A percentile compares a stretch with the other conserved stretches of the same genome.
Evolutionary conservation across 2,888 invertebrate genomes (phyloP).

Genomic region (Epinotia brunnichana): DNA sequence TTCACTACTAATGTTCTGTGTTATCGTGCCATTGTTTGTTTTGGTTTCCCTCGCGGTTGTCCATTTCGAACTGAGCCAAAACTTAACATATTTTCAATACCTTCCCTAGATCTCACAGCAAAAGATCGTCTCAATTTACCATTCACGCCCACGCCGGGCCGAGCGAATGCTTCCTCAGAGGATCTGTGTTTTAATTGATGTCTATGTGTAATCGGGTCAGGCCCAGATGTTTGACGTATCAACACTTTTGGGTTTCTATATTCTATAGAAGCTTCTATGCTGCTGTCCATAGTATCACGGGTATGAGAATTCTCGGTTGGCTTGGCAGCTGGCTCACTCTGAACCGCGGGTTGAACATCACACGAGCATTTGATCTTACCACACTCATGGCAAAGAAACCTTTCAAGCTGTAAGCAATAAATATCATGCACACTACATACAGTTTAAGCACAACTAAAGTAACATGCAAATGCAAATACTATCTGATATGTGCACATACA

Average conservation of each 20-base stretch:
- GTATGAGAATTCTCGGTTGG: conserved; percentile 29
- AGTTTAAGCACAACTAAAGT: conserved; percentile 57
- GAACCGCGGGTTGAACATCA: conserved; percentile 57
- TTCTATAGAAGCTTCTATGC: conserved; percentile 54
- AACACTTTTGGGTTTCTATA: conserved; percentile 62
- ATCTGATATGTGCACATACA: background rate
- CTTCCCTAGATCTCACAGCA: conserved; percentile 76
- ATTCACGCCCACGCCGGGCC: conserved; percentile 64
- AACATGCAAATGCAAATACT: conserved; percentile 60
- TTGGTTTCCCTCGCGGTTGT: conserved; percentile 63
- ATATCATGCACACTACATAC: conserved; percentile 82
- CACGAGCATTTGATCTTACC: conserved; percentile 87
- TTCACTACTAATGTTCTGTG: conserved; percentile 38
- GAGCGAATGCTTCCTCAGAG: conserved; percentile 69
- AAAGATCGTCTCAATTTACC: conserved; percentile 76
- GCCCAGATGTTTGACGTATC: conserved; percentile 62
- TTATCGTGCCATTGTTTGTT: conserved; percentile 59
- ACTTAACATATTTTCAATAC: conserved; percentile 74
- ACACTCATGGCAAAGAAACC: conserved; percentile 89
- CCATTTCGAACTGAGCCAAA: conserved; percentile 68
- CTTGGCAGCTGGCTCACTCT: conserved; percentile 26
- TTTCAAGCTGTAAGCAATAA: conserved; percentile 88
- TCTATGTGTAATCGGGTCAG: conserved; percentile 56
- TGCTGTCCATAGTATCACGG: conserved; percentile 37
- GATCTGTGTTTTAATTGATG: conserved; percentile 57